Conservation (phyloP, 2,113 vertebrate species). For the Macquaria australasica region DNA sequence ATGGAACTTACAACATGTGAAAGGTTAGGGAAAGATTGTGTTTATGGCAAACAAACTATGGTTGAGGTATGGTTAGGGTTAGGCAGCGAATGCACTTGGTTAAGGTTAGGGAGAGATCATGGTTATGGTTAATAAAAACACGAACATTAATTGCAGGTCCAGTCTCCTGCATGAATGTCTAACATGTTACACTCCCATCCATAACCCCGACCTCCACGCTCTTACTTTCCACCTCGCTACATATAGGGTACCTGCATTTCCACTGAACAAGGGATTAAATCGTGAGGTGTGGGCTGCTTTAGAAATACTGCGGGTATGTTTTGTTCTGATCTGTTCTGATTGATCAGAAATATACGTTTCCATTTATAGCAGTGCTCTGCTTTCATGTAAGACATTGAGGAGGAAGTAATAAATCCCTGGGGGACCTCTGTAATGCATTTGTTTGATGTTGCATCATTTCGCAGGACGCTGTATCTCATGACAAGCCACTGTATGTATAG, state of each 20-base stretch:
- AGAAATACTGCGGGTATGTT: neutral
- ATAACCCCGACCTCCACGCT: too few relatives aligned
- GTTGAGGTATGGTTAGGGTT: too few relatives aligned
- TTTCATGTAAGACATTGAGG: neutral
- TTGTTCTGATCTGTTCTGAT: neutral
- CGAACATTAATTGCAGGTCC: neutral
- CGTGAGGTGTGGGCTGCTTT: neutral
- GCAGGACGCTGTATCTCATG: neutral
- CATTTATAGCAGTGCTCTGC: constrained; percentile 2
- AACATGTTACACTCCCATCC: neutral
- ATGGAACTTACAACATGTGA: neutral
- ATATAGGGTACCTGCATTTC: neutral
- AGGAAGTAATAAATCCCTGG: neutral
- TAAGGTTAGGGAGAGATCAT: too few relatives aligned
- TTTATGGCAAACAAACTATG: too few relatives aligned
- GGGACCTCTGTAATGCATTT: neutral
- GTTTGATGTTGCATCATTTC: neutral
- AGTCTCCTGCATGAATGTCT: neutral
- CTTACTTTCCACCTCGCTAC: neutral
- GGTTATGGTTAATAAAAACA: neutral
- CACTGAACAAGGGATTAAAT: neutral
- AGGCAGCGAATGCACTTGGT: too few relatives aligned
- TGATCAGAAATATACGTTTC: constrained; percentile 20
- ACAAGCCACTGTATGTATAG: neutral
- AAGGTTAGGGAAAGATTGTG: neutral